Evolutionary conservation across 2,888 invertebrate genomes (phyloP).

Genomic region (Thalpophila matura): DNA sequence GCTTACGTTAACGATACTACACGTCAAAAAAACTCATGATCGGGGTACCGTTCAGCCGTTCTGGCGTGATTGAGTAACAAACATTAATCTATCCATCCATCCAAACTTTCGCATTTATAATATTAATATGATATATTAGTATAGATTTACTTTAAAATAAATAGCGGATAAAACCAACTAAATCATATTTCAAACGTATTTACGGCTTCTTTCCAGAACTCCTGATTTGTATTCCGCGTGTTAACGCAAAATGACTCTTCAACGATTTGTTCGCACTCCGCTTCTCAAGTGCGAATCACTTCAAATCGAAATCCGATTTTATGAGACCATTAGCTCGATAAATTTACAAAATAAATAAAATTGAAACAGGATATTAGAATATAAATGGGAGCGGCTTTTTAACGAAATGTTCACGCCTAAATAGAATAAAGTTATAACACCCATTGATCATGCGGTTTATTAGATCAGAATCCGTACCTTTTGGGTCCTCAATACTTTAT

Average conservation of each 20-base stretch:
- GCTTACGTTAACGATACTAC: no score
- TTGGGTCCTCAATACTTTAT: constrained; percentile 35
- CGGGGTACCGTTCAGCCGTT: no score
- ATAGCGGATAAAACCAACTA: constrained; percentile 30
- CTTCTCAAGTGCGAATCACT: constrained; percentile 55
- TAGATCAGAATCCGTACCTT: constrained; percentile 38
- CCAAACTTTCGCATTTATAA: no score
- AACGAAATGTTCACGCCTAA: constrained; percentile 11
- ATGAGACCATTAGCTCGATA: constrained; percentile 34
- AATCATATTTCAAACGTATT: constrained; percentile 74
- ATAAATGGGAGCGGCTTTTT: constrained; percentile 9
- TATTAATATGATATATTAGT: no score
- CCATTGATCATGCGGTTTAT: constrained; percentile 57
- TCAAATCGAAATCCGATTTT: constrained; percentile 56
- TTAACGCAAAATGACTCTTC: constrained; percentile 91
- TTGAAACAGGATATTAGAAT: constrained; percentile 20
- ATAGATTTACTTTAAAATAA: constrained; percentile 20
- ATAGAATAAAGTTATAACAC: constrained; percentile 37
- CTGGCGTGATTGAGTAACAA: no score
- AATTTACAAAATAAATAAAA: constrained; percentile 25
- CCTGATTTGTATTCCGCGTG: constrained; percentile 97
- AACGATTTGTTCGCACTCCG: constrained; percentile 64
- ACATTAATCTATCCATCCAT: no score
- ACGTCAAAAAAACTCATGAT: no score
- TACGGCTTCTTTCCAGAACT: constrained; percentile 69